Evolutionary conservation across 2,113 vertebrate species (phyloP).

Genomic region (Eurypyga helias): DNA sequence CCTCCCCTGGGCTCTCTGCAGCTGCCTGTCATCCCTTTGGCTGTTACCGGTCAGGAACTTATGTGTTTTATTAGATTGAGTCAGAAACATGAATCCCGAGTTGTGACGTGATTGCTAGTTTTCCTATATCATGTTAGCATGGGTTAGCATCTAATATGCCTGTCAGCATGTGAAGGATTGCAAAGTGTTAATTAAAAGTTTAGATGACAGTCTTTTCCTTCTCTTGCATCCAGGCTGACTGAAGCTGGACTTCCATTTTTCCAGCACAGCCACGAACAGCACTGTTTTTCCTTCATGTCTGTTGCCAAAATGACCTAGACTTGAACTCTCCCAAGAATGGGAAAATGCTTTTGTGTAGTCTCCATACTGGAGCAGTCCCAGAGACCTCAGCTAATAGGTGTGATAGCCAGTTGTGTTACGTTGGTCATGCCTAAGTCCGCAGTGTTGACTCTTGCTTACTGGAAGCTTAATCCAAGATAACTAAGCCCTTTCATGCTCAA

Average conservation of each 20-base stretch:
- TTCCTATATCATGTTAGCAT: background rate
- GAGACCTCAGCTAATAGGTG: background rate
- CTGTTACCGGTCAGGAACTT: background rate
- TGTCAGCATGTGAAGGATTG: background rate
- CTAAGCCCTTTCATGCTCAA: background rate
- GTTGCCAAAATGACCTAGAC: background rate
- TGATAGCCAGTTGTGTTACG: background rate
- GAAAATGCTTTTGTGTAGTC: background rate
- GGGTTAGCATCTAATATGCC: background rate
- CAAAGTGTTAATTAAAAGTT: background rate
- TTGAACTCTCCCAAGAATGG: background rate
- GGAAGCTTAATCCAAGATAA: background rate
- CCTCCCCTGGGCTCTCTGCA: background rate
- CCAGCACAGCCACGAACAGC: background rate
- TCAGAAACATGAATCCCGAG: background rate
- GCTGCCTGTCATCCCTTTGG: no score
- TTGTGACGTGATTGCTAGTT: background rate
- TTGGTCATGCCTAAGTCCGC: background rate
- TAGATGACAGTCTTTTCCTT: background rate
- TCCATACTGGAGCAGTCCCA: background rate
- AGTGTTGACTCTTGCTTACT: background rate
- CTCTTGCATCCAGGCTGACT: rapidly evolving
- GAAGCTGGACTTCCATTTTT: background rate
- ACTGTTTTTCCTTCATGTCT: background rate
- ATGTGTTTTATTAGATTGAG: background rate